These are phyloP conservation scores for Stomorhina lunata DNA, from an alignment of 2,888 invertebrate species.

Conservation along the genomic window DNA sequence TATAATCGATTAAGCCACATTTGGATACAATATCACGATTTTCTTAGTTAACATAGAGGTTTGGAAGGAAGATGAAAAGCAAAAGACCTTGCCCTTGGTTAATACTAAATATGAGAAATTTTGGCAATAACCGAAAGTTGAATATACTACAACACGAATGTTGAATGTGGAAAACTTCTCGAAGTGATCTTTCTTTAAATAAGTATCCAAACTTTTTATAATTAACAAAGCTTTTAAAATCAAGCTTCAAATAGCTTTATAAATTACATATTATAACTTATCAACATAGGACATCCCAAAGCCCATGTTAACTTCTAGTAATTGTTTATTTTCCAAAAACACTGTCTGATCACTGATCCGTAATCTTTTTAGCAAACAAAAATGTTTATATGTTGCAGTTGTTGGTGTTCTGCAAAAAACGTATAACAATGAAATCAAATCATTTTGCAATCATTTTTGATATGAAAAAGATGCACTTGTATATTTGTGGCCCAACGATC, in stretches of 20 bases:
- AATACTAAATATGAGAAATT: conserved; percentile 15
- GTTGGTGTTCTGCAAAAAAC: conserved; percentile 28
- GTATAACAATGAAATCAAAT: conserved; percentile 56
- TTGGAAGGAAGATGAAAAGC: background rate
- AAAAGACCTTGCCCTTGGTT: conserved; percentile 76
- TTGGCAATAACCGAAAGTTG: background rate
- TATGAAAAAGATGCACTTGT: conserved; percentile 49
- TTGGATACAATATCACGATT: conserved; percentile 53
- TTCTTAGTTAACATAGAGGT: background rate
- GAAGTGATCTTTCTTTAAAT: too few species aligned
- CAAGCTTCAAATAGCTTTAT: too few species aligned
- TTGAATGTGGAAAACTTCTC: too few species aligned
- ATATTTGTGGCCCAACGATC: conserved; percentile 6
- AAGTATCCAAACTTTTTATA: too few species aligned
- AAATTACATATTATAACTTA: background rate
- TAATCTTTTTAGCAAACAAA: conserved; percentile 3
- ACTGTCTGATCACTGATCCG: conserved; percentile 19
- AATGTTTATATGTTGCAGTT: conserved; percentile 18
- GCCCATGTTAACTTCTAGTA: background rate
- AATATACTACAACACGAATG: background rate
- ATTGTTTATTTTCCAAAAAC: background rate
- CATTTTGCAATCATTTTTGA: conserved; percentile 61
- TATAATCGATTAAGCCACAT: conserved; percentile 48
- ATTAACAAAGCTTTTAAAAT: too few species aligned
- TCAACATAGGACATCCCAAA: background rate